These are phyloP conservation scores for Frieseomelitta varia DNA, from an alignment of 1,140 invertebrate species.

Conservation along the genomic window DNA sequence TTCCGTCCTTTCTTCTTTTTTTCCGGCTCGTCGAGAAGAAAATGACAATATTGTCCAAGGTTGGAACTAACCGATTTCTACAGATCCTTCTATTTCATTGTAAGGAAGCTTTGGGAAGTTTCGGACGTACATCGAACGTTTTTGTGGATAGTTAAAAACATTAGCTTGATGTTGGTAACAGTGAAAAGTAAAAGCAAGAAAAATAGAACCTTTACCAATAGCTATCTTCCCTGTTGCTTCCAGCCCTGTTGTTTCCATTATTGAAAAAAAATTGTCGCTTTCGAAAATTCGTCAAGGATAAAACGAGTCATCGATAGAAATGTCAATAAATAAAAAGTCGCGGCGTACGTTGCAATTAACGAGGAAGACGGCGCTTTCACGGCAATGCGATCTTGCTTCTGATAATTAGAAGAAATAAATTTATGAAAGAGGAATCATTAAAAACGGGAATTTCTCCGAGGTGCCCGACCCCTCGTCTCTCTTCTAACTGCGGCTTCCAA, in stretches of 20 bases:
- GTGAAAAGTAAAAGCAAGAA: background rate
- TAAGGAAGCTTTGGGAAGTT: background rate
- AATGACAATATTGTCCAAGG: constrained; percentile 1
- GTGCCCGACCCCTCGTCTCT: background rate
- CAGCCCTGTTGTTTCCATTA: background rate
- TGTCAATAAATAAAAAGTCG: background rate
- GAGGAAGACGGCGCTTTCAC: constrained; percentile 3
- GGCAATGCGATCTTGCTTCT: background rate
- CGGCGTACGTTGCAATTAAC: constrained; percentile 12
- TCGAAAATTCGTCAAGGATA: background rate
- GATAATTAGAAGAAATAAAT: constrained; percentile 30
- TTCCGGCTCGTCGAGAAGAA: no score
- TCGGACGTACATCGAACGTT: background rate
- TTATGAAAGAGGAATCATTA: constrained; percentile 39
- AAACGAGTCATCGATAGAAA: background rate
- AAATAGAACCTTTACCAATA: background rate
- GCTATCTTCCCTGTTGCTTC: no score
- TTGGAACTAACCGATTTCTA: background rate
- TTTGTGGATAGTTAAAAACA: background rate
- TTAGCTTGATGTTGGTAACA: accelerated
- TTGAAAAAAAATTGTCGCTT: background rate
- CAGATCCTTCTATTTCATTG: background rate
- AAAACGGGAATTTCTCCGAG: constrained; percentile 4
- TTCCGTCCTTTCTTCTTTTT: constrained; percentile 1
- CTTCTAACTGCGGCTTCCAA: background rate